Percentiles rank a stretch among this genome's conserved stretches.
Conservation (phyloP, 2,113 vertebrate genomes). For the Circaetus cinerascens region DNA sequence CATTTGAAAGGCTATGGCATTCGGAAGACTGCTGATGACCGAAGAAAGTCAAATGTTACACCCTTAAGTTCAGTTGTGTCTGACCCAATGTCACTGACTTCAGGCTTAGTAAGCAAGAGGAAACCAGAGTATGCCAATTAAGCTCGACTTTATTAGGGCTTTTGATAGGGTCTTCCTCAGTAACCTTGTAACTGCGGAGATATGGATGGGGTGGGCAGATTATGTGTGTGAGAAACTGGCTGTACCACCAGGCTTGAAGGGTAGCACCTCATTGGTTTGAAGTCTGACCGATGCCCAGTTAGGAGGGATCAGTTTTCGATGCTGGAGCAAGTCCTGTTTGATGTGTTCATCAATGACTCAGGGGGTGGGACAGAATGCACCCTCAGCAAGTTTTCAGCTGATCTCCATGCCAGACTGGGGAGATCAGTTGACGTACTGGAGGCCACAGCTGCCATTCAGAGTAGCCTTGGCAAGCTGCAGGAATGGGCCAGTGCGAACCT, state of each 20-base stretch:
- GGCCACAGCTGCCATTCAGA: background rate
- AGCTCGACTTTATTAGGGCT: background rate
- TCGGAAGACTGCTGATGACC: background rate
- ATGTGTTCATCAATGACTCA: background rate
- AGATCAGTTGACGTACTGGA: background rate
- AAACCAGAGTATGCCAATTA: background rate
- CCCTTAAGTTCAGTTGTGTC: background rate
- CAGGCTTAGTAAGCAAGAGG: background rate
- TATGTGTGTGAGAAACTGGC: background rate
- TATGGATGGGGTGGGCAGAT: background rate
- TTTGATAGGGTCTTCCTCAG: background rate
- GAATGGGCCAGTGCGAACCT: background rate
- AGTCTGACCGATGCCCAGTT: background rate
- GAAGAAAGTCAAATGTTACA: background rate
- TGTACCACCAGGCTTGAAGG: background rate
- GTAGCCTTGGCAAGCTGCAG: background rate
- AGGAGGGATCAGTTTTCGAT: background rate
- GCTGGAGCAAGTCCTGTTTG: background rate
- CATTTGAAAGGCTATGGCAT: background rate
- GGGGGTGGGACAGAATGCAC: background rate
- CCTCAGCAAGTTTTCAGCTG: background rate
- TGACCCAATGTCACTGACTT: background rate
- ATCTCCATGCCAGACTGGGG: background rate
- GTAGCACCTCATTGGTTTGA: background rate
- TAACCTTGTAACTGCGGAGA: background rate